Conservation (phyloP, 2,113 vertebrate genomes). For the Pungitius pungitius region DNA sequence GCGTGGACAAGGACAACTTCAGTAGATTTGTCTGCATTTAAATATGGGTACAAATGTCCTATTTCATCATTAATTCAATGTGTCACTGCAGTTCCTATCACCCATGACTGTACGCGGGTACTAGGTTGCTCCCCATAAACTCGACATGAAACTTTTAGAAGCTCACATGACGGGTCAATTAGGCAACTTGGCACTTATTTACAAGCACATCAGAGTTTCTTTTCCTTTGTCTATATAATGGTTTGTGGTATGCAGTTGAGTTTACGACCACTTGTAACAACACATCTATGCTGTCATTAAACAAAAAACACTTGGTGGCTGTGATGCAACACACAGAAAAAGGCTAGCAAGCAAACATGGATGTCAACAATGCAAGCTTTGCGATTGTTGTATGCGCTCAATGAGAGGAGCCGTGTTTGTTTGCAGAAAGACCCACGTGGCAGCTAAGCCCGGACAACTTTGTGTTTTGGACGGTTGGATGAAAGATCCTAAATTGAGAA, state of each 20-base stretch:
- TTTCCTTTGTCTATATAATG: neutral
- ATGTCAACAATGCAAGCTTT: constrained; percentile 1
- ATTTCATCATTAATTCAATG: constrained; percentile 3
- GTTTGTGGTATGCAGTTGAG: neutral
- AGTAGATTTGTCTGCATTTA: neutral
- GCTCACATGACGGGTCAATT: neutral
- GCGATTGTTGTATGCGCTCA: neutral
- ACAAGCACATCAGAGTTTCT: neutral
- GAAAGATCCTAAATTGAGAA: neutral
- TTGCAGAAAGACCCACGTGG: neutral
- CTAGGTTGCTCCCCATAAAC: neutral
- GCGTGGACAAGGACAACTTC: too few relatives aligned
- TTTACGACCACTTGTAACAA: neutral
- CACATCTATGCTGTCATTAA: neutral
- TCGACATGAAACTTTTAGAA: neutral
- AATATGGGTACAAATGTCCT: neutral
- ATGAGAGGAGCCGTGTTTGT: neutral
- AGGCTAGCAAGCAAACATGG: neutral
- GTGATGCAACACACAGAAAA: neutral
- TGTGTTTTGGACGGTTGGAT: neutral
- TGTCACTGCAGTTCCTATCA: constrained; percentile 5
- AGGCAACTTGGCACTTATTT: neutral
- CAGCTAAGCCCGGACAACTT: neutral
- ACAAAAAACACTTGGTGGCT: neutral
- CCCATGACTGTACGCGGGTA: neutral